These are phyloP conservation scores for Hemicrepidius hirtus DNA, from an alignment of 2,888 invertebrate genomes.

Conservation along the genomic window DNA sequence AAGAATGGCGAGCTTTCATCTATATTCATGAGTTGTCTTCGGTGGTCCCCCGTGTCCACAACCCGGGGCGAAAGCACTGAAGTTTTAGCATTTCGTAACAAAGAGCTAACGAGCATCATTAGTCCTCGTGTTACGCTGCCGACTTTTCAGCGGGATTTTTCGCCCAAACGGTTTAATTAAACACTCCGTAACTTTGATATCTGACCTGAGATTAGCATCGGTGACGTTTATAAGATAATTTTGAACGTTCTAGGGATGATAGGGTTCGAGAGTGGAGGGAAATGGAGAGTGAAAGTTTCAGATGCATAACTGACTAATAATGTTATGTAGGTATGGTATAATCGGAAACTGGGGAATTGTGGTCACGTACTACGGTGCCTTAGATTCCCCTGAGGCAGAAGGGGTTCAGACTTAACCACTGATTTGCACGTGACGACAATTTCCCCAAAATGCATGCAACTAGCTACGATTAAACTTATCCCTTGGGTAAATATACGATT, in stretches of 20 bases:
- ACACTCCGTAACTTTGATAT: constrained; percentile 40
- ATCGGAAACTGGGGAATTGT: constrained; percentile 42
- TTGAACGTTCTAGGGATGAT: constrained; percentile 3
- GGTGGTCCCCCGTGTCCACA: constrained; percentile 42
- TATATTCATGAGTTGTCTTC: constrained; percentile 50
- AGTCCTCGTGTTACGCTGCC: constrained; percentile 37
- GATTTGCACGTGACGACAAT: constrained; percentile 45
- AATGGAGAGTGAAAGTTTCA: constrained; percentile 29
- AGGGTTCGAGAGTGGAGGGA: constrained; percentile 4
- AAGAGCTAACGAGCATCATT: constrained; percentile 49
- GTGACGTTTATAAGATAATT: constrained; percentile 31
- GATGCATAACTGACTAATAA: constrained; percentile 34
- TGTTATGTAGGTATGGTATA: constrained; percentile 37
- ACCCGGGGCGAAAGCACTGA: constrained; percentile 32
- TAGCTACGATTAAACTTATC: constrained; percentile 13
- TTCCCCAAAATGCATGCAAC: constrained; percentile 37
- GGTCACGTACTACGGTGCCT: constrained; percentile 43
- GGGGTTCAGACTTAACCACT: constrained; percentile 40
- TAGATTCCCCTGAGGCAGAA: constrained; percentile 38
- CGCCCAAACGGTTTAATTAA: constrained; percentile 46
- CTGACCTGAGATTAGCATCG: constrained; percentile 31
- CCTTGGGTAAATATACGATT: not conserved
- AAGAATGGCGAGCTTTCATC: constrained; percentile 46
- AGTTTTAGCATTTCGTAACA: constrained; percentile 39
- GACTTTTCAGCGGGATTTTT: constrained; percentile 38